These are phyloP conservation scores for Fissipunctia ypsillon DNA, from an alignment of 2,888 invertebrate species.

Conservation along the genomic window DNA sequence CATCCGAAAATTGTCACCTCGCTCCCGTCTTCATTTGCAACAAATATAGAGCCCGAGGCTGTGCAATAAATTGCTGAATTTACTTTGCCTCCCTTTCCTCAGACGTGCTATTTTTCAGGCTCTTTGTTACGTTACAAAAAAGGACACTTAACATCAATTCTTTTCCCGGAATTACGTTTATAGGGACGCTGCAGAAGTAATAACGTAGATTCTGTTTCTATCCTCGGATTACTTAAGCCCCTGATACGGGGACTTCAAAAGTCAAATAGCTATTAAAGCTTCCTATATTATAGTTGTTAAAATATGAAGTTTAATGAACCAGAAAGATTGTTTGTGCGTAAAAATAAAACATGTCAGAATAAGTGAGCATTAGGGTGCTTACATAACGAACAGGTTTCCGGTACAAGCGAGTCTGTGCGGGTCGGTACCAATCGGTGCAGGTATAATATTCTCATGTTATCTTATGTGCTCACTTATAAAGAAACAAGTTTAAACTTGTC, in stretches of 20 bases:
- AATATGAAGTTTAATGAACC: conserved; percentile 32
- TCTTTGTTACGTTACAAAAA: conserved; percentile 85
- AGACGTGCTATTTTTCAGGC: conserved; percentile 86
- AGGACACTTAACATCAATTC: conserved; percentile 83
- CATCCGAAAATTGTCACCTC: conserved; percentile 89
- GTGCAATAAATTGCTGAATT: conserved; percentile 88
- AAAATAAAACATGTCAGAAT: conserved; percentile 61
- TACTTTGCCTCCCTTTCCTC: conserved; percentile 84
- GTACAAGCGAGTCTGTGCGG: too few species aligned
- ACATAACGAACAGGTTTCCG: too few species aligned
- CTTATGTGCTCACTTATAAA: too few species aligned
- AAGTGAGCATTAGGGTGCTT: too few species aligned
- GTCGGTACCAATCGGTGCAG: too few species aligned
- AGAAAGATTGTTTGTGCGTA: conserved; percentile 40
- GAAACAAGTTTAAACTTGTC: too few species aligned
- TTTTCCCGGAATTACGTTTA: conserved; percentile 75
- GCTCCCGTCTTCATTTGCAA: conserved; percentile 88
- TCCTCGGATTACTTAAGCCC: conserved; percentile 28
- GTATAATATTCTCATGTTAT: too few species aligned
- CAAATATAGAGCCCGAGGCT: conserved; percentile 86
- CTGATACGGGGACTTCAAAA: not conserved
- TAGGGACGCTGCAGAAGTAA: conserved; percentile 56
- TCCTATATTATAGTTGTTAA: conserved; percentile 13
- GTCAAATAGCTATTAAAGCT: conserved; percentile 5
- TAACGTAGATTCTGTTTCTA: conserved; percentile 48